Percentiles rank a stretch among this genome's conserved stretches.
phyloP scores from a whole-genome alignment of 2,113 vertebrate species.

The Megaceryle maxima region DNA sequence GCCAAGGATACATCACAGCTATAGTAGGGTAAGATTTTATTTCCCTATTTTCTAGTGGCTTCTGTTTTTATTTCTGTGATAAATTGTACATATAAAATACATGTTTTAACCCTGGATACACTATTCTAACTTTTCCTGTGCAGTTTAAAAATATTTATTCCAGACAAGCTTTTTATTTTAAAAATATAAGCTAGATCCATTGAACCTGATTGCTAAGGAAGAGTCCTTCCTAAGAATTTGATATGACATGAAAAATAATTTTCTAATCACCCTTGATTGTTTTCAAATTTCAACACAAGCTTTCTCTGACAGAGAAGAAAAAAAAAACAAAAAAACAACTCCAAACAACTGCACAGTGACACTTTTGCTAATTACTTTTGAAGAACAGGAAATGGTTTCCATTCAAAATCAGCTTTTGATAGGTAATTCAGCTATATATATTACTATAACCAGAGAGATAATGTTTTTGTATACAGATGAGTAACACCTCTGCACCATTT shows the following conservation, averaged over 20 bases:
- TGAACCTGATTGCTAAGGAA: neutral
- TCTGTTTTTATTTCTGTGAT: neutral
- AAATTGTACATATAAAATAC: neutral
- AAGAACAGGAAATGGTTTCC: neutral
- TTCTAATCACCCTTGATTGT: neutral
- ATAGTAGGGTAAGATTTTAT: neutral
- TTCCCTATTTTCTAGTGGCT: neutral
- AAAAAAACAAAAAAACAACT: too few species aligned
- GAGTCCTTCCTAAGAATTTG: neutral
- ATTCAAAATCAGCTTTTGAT: neutral
- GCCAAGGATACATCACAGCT: neutral
- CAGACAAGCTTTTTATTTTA: neutral
- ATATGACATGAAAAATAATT: neutral
- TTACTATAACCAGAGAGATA: neutral
- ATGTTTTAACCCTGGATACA: neutral
- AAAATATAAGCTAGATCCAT: neutral
- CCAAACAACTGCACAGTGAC: neutral
- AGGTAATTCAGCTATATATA: neutral
- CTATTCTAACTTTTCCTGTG: neutral
- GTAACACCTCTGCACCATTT: neutral
- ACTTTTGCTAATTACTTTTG: neutral
- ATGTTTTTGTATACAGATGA: neutral
- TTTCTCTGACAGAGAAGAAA: neutral
- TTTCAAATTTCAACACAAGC: neutral
- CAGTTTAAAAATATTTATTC: neutral